These are phyloP conservation scores for Chaunax sp. DNA, from an alignment of 2,797 vertebrate genomes.

Conservation along the genomic window DNA sequence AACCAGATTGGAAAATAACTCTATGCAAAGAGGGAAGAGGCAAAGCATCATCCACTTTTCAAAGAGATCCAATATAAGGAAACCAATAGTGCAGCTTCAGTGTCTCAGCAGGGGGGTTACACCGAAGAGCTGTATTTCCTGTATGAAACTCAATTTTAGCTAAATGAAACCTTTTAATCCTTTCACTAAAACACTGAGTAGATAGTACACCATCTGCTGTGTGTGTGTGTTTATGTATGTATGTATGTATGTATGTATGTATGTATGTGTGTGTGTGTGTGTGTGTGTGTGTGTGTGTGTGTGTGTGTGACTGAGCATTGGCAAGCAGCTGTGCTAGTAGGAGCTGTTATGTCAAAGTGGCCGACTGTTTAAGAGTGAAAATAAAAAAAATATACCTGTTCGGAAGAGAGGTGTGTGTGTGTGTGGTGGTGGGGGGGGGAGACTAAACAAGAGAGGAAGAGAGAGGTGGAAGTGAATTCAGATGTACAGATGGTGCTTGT, in stretches of 20 bases:
- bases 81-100: slow-evolving; percentile 13
- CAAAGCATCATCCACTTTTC: slow-evolving; percentile 17
- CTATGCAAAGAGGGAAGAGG: slow-evolving; percentile 1
- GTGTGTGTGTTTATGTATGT: slow-evolving; percentile 19
- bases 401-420: slow-evolving; percentile 13
- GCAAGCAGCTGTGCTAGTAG: slow-evolving; percentile 62
- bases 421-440: not conserved
- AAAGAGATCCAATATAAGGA: slow-evolving; percentile 10
- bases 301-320: slow-evolving; percentile 12
- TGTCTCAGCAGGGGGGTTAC: slow-evolving; percentile 34
- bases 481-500: slow-evolving; percentile 61
- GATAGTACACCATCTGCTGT: slow-evolving; percentile 63
- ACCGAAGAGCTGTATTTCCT: slow-evolving; percentile 36
- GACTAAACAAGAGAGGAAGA: not conserved
- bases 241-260: too few relatives aligned
- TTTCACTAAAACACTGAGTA: slow-evolving; percentile 51
- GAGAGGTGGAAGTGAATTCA: slow-evolving; percentile 30
- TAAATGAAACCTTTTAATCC: slow-evolving; percentile 71
- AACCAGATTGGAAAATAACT: slow-evolving; percentile 14
- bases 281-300: too few relatives aligned
- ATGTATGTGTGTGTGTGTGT: not conserved
- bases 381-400: slow-evolving; percentile 61
- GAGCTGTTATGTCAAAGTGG: slow-evolving; percentile 68
- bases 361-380: slow-evolving; percentile 57
- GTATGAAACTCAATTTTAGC: slow-evolving; percentile 60